phyloP scores from a whole-genome alignment of 2,113 vertebrate genomes.

The Taxidea taxus region DNA sequence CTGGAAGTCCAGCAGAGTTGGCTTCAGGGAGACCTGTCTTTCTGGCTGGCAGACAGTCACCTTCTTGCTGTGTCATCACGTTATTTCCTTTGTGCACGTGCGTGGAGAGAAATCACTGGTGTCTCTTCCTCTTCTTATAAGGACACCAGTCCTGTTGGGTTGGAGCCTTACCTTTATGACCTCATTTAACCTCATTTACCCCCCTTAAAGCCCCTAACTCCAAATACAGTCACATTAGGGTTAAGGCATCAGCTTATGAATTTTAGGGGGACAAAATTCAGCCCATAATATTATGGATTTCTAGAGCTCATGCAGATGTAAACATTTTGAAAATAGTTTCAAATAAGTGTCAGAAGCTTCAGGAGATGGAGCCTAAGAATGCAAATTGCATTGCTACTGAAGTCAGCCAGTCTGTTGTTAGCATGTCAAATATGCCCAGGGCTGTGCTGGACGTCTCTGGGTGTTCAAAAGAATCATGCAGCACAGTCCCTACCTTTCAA shows the following conservation, averaged over 20 bases:
- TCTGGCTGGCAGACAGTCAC: not conserved
- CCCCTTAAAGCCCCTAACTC: not conserved
- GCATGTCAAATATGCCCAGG: not conserved
- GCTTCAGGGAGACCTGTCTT: not conserved
- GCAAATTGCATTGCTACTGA: not conserved
- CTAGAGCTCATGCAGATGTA: not conserved
- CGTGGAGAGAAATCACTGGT: not conserved
- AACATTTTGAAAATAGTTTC: not conserved
- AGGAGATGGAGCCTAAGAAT: not conserved
- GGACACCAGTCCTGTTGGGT: not conserved
- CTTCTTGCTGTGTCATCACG: not conserved
- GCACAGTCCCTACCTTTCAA: not conserved
- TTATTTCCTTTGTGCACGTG: not conserved
- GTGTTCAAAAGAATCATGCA: not conserved
- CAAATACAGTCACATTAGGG: not conserved
- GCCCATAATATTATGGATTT: not conserved
- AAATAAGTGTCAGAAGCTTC: not conserved
- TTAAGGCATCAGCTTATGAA: not conserved
- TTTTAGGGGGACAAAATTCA: not conserved
- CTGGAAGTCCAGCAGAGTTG: not conserved
- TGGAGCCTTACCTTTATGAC: not conserved
- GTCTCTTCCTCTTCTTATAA: not conserved
- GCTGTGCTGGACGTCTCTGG: not conserved
- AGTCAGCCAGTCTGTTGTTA: not conserved
- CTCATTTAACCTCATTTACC: not conserved